A percentile compares a stretch with the other conserved stretches of the same genome.
phyloP scores from a whole-genome alignment of 2,888 invertebrate genomes.

The Ennomos fuscantarius region DNA sequence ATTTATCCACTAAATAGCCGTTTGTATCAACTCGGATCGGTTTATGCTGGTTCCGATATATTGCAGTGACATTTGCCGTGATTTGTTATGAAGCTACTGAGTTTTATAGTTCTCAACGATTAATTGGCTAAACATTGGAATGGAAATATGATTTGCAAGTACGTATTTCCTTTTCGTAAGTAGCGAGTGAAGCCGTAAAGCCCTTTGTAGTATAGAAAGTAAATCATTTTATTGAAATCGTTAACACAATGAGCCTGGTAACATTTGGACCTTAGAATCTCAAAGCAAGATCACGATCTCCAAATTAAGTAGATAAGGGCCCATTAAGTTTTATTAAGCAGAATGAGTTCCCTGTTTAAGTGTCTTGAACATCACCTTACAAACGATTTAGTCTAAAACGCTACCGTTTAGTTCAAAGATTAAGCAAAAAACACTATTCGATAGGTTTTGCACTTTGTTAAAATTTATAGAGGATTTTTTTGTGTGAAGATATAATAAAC shows the following conservation, averaged over 20 bases:
- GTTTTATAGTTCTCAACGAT: neutral
- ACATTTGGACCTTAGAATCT: conserved; percentile 16
- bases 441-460: neutral
- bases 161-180: no score
- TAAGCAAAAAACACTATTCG: conserved; percentile 6
- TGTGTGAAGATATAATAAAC: no score
- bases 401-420: conserved; percentile 34
- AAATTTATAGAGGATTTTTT: no score
- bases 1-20: conserved; percentile 56
- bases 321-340: conserved; percentile 39
- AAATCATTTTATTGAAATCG: no score
- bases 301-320: conserved; percentile 38
- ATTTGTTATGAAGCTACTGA: conserved; percentile 19
- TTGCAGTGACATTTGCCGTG: conserved; percentile 13
- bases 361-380: conserved; percentile 37
- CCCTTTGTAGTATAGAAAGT: no score
- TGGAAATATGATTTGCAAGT: neutral
- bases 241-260: neutral
- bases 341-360: conserved; percentile 39
- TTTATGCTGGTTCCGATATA: conserved; percentile 36
- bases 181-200: no score
- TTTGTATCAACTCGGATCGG: conserved; percentile 66
- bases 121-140: neutral
- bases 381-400: conserved; percentile 41
- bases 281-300: conserved; percentile 26